Percentiles rank a stretch among this genome's conserved stretches.
These are phyloP conservation scores for Trachelus troglodyta DNA, from an alignment of 2,888 invertebrate species.

Conservation along the genomic window DNA sequence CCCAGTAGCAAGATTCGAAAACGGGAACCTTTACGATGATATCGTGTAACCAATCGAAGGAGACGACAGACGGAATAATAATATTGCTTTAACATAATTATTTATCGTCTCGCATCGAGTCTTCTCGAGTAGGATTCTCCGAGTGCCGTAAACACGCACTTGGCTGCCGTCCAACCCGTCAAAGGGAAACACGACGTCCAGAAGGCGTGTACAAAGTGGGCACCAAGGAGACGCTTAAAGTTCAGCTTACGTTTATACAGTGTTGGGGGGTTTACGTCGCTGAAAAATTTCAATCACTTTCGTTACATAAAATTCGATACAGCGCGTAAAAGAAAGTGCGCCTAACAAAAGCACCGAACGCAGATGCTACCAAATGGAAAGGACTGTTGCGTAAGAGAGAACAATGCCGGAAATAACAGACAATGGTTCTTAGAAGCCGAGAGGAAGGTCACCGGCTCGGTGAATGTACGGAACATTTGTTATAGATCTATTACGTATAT, in stretches of 20 bases:
- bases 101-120: conserved; percentile 10
- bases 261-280: neutral
- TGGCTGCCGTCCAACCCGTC: conserved; percentile 34
- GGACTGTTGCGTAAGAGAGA: conserved; percentile 35
- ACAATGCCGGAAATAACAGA: conserved; percentile 36
- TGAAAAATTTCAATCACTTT: neutral
- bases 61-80: neutral
- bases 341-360: neutral
- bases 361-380: neutral
- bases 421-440: conserved; percentile 28
- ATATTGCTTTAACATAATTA: neutral
- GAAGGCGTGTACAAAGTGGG: neutral
- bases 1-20: conserved; percentile 2
- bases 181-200: neutral
- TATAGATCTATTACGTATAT: neutral
- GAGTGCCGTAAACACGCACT: conserved; percentile 55
- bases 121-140: conserved; percentile 21
- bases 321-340: neutral
- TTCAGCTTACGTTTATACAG: neutral
- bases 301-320: neutral
- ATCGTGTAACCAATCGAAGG: neutral
- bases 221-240: neutral
- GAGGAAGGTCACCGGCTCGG: conserved; percentile 35
- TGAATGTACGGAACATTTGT: neutral
- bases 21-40: neutral